Percentiles rank a stretch among this genome's conserved stretches.
phyloP scores from a whole-genome alignment of 2,888 invertebrate genomes.

The Drosophila longiperda region DNA sequence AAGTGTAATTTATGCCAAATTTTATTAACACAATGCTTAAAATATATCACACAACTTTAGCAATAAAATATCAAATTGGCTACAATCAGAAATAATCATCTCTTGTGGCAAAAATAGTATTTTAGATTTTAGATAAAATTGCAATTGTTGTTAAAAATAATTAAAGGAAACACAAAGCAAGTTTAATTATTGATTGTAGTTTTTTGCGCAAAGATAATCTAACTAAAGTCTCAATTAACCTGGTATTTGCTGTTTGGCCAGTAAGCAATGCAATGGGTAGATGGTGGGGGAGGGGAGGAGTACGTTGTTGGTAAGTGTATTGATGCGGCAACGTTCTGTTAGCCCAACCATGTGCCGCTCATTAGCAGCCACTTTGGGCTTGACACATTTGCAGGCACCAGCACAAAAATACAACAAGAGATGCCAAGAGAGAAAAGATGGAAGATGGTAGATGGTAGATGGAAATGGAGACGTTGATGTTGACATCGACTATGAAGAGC shows the following conservation, averaged over 20 bases:
- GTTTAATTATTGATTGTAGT: background rate
- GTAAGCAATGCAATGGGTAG: background rate
- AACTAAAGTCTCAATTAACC: background rate
- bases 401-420: slow-evolving; percentile 5
- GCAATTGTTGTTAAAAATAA: background rate
- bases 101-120: background rate
- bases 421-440: slow-evolving; percentile 1
- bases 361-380: slow-evolving; percentile 57
- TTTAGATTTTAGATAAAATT: background rate
- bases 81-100: background rate
- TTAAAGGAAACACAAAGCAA: background rate
- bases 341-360: slow-evolving; percentile 50
- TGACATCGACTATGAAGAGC: slow-evolving; percentile 4
- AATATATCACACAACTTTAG: background rate
- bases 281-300: background rate
- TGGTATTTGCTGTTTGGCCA: background rate
- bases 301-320: background rate
- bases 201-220: background rate
- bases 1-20: background rate
- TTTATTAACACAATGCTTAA: background rate
- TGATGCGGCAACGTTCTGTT: slow-evolving; percentile 13
- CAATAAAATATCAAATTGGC: background rate
- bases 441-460: background rate
- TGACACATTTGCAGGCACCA: slow-evolving; percentile 40
- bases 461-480: slow-evolving; percentile 15